A percentile compares a stretch with the other conserved stretches of the same genome.
phyloP scores from a whole-genome alignment of 2,797 vertebrate species.

The Parambassis ranga region DNA sequence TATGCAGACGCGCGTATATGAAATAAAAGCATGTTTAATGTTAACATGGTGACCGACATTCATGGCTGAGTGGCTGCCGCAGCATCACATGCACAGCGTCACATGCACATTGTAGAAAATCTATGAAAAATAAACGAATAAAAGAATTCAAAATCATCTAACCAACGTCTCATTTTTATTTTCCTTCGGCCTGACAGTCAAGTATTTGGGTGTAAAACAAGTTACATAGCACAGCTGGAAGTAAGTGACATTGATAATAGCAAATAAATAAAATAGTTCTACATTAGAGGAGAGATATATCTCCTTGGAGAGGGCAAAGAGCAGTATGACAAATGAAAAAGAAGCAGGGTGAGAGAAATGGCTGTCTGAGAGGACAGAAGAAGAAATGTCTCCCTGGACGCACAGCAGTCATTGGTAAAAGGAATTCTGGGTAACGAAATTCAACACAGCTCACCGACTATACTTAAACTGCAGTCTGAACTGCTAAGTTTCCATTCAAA shows the following conservation, averaged over 20 bases:
- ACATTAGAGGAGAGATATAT: slow-evolving; percentile 30
- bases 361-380: slow-evolving; percentile 5
- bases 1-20: background rate
- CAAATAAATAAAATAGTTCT: slow-evolving; percentile 28
- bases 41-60: slow-evolving; percentile 51
- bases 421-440: too few species aligned
- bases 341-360: slow-evolving; percentile 13
- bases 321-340: slow-evolving; percentile 33
- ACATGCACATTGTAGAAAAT: background rate
- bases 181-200: background rate
- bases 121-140: background rate
- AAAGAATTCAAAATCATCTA: too few species aligned
- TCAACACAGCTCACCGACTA: too few species aligned
- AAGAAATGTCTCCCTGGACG: background rate
- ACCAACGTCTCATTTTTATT: background rate
- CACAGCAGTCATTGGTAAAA: background rate
- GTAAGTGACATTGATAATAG: slow-evolving; percentile 48
- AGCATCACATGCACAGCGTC: background rate
- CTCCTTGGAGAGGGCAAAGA: slow-evolving; percentile 19
- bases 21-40: slow-evolving; percentile 41
- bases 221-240: slow-evolving; percentile 25
- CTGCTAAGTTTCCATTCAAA: too few species aligned
- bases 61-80: slow-evolving; percentile 39
- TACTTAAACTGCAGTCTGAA: too few species aligned
- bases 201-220: slow-evolving; percentile 26